A percentile compares a stretch with the other conserved stretches of the same genome.
phyloP scores from a whole-genome alignment of 2,888 invertebrate genomes.

The Myopa testacea region DNA sequence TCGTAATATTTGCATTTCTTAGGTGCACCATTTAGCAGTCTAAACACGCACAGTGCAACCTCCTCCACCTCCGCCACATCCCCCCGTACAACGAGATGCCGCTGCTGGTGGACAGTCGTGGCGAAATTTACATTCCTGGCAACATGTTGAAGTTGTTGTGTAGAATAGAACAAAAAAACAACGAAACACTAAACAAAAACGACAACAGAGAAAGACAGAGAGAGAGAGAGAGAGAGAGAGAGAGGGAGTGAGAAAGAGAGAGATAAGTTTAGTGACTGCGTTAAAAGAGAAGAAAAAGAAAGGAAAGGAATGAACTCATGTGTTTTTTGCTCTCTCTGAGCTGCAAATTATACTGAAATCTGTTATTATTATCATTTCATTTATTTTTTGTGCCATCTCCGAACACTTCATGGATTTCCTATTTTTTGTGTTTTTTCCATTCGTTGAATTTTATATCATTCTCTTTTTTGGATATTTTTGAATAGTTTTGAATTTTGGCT shows the following conservation, averaged over 20 bases:
- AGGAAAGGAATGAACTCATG: not conserved
- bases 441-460: not conserved
- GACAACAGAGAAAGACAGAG: too few species aligned
- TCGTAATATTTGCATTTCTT: constrained; percentile 22
- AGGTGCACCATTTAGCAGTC: constrained; percentile 12
- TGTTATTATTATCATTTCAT: constrained; percentile 14
- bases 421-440: not conserved
- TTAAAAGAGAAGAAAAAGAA: not conserved
- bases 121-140: constrained; percentile 10
- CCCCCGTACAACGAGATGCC: too few species aligned
- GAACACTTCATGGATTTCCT: not conserved
- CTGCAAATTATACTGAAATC: not conserved
- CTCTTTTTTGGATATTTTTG: not conserved
- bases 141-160: not conserved
- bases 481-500: not conserved
- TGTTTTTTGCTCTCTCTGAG: not conserved
- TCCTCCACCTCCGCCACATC: not conserved
- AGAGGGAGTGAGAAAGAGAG: not conserved
- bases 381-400: not conserved
- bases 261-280: too few species aligned
- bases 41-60: constrained; percentile 10
- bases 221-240: not conserved
- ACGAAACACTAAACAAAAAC: too few species aligned
- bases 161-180: too few species aligned
- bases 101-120: not conserved